Evolutionary conservation across 2,888 invertebrate genomes (phyloP).

Genomic region (Apamea epomidion): DNA sequence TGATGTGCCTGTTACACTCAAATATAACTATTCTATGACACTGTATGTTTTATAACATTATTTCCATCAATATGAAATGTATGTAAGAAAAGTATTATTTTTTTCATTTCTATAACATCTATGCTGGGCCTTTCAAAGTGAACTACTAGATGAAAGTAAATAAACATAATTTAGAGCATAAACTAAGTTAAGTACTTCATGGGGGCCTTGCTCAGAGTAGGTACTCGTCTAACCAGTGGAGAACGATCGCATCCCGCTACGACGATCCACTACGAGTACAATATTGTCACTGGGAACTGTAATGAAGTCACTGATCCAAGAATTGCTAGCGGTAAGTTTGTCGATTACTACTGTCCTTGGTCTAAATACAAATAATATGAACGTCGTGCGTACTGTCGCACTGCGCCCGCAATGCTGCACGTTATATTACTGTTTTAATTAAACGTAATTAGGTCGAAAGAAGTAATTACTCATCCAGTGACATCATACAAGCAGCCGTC

Average conservation of each 20-base stretch:
- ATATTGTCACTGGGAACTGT: conserved; percentile 23
- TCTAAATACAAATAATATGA: conserved; percentile 33
- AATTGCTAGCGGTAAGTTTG: conserved; percentile 1
- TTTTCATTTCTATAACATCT: not conserved
- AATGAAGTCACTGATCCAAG: conserved; percentile 26
- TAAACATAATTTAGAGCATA: not conserved
- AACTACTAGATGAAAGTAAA: not conserved
- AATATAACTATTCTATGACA: not conserved
- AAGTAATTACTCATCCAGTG: conserved; percentile 72
- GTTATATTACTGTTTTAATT: conserved; percentile 11
- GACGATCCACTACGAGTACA: conserved; percentile 5
- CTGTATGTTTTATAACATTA: not conserved
- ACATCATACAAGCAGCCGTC: conserved; percentile 71
- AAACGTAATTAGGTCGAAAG: conserved; percentile 50
- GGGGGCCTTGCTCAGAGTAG: not conserved
- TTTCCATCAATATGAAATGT: not conserved
- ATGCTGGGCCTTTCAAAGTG: not conserved
- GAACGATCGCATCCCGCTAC: not conserved
- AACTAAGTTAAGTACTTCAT: not conserved
- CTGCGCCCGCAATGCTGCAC: not conserved
- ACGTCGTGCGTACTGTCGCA: conserved; percentile 8
- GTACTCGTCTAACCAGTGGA: not conserved
- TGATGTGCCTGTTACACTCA: not conserved
- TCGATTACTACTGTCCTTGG: conserved; percentile 53
- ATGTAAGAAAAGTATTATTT: not conserved